Conservation (phyloP, 2,113 vertebrate species). For the Bambusicola thoracicus region DNA sequence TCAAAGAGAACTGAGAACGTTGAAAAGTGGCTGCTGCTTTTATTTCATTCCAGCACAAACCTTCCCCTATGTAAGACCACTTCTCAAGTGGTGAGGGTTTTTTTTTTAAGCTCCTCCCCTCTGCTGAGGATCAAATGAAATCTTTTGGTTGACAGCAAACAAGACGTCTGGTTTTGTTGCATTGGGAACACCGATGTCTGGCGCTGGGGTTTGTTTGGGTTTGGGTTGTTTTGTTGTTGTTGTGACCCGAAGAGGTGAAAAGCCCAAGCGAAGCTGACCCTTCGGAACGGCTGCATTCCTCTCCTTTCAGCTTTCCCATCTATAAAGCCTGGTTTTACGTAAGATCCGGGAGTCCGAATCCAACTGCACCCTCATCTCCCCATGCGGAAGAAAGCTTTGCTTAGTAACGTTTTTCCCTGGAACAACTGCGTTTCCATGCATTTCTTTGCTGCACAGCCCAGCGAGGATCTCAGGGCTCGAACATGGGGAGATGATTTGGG, state of each 20-base stretch:
- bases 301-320: rapidly evolving
- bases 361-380: too few species aligned
- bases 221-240: neutral
- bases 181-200: neutral
- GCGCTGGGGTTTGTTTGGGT: neutral
- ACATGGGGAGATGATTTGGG: neutral
- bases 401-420: neutral
- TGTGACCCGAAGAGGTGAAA: neutral
- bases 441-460: neutral
- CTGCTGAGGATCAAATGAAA: neutral
- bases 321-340: neutral
- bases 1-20: neutral
- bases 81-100: neutral
- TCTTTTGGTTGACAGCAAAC: neutral
- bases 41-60: neutral
- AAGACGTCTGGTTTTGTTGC: rapidly evolving
- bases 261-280: neutral
- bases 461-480: neutral
- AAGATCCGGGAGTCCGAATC: neutral
- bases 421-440: neutral
- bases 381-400: neutral
- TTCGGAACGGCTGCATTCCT: rapidly evolving
- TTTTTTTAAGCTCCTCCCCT: neutral
- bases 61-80: neutral
- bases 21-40: neutral